phyloP scores from a whole-genome alignment of 2,888 invertebrate genomes.

The Atethmia centrago region DNA sequence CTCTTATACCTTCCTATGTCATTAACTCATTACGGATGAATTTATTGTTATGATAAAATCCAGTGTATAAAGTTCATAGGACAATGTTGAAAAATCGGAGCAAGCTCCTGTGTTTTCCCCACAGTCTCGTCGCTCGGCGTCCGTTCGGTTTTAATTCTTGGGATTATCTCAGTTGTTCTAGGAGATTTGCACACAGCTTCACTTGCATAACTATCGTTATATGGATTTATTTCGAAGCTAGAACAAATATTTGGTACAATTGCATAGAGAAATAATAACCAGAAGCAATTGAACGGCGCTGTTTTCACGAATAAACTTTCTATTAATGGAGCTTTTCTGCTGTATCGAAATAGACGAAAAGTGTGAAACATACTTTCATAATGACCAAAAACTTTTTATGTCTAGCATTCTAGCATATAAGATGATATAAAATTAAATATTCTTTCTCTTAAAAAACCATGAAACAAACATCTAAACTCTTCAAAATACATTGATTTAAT shows the following conservation, averaged over 20 bases:
- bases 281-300: slow-evolving; percentile 1
- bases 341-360: neutral
- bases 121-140: slow-evolving; percentile 11
- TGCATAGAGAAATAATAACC: slow-evolving; percentile 29
- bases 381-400: neutral
- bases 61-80: slow-evolving; percentile 6
- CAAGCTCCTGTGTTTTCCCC: slow-evolving; percentile 1
- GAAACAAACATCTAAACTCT: neutral
- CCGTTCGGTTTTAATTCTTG: slow-evolving; percentile 53
- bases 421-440: neutral
- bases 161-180: slow-evolving; percentile 59
- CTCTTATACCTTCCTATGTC: neutral
- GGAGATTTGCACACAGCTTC: slow-evolving; percentile 47
- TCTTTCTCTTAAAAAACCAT: slow-evolving; percentile 3
- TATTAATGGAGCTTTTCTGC: neutral
- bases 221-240: slow-evolving; percentile 30
- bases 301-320: slow-evolving; percentile 8
- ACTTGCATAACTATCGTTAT: slow-evolving; percentile 42
- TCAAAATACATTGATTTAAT: slow-evolving; percentile 32
- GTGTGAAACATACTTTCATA: neutral
- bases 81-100: slow-evolving; percentile 6
- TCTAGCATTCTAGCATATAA: neutral
- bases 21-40: neutral
- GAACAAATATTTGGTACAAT: slow-evolving; percentile 33
- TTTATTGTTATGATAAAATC: neutral